Conservation (phyloP, 2,113 vertebrate genomes). For the Rallus limicola region DNA sequence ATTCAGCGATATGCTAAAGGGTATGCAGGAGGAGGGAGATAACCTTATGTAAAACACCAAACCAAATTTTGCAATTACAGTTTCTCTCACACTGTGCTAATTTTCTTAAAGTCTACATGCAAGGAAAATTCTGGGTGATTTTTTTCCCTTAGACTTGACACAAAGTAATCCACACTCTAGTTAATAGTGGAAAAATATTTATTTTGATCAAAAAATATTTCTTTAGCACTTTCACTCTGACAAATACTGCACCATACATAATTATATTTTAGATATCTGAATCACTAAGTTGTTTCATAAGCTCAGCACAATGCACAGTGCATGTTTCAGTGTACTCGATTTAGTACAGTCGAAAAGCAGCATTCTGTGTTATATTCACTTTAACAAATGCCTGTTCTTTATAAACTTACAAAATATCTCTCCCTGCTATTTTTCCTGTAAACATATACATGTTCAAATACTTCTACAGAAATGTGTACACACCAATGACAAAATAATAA, state of each 20-base stretch:
- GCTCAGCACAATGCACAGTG: not conserved
- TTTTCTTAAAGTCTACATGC: conserved; percentile 32
- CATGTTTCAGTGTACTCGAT: not conserved
- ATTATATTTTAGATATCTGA: not conserved
- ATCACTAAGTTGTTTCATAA: not conserved
- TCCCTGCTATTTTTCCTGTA: conserved; percentile 1
- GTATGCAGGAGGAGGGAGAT: conserved; percentile 29
- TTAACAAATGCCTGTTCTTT: conserved; percentile 11
- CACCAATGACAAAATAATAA: not conserved
- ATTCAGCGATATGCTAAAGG: conserved; percentile 52
- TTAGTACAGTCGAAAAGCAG: not conserved
- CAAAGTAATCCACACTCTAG: not conserved
- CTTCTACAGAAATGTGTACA: not conserved
- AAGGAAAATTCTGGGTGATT: not conserved
- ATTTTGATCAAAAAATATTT: not conserved
- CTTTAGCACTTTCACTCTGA: not conserved
- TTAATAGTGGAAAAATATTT: not conserved
- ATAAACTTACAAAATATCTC: not conserved
- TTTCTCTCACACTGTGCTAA: conserved; percentile 31
- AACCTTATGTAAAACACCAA: conserved; percentile 57
- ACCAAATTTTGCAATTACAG: conserved; percentile 51
- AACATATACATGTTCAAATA: not conserved
- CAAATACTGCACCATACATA: not conserved
- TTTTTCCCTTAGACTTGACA: not conserved
- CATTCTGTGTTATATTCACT: not conserved